These are phyloP conservation scores for Cryptoblepharus egeriae DNA, from an alignment of 2,797 vertebrate species.

Conservation along the genomic window DNA sequence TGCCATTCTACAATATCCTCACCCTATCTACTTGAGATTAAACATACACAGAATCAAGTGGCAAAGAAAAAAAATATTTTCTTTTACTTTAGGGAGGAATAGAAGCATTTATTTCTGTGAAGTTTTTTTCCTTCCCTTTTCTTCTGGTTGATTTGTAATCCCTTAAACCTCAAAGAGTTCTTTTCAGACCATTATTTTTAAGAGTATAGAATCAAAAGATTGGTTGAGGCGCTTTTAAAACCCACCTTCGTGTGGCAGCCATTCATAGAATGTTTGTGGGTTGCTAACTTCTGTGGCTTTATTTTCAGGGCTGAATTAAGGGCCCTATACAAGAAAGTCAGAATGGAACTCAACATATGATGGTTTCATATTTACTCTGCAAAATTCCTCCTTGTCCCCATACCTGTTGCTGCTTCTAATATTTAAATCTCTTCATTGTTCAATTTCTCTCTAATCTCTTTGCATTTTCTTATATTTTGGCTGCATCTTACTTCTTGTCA, in stretches of 20 bases:
- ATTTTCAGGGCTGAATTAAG: background rate
- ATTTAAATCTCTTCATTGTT: background rate
- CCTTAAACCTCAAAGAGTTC: background rate
- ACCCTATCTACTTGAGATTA: too few species aligned
- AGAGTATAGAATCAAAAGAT: background rate
- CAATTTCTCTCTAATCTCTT: background rate
- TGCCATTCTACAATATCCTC: too few species aligned
- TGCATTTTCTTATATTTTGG: background rate
- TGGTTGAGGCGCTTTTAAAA: background rate
- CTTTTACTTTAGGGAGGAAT: too few species aligned
- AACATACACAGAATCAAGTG: too few species aligned
- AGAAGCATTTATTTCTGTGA: too few species aligned
- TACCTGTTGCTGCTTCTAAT: background rate
- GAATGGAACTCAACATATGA: background rate
- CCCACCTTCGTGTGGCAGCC: background rate
- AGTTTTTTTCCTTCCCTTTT: too few species aligned
- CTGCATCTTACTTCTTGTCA: background rate
- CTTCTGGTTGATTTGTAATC: background rate
- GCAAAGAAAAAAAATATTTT: too few species aligned
- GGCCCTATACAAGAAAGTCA: background rate
- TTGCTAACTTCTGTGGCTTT: background rate
- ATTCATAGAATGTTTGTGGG: background rate
- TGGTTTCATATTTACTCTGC: too few species aligned
- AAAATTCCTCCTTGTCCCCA: background rate
- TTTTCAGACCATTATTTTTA: background rate